A percentile compares a stretch with the other conserved stretches of the same genome.
These are phyloP conservation scores for Phacellophora camtschatica DNA, from an alignment of 30 jellyfish, hydroid and myxozoan genomes.

Conservation along the genomic window DNA sequence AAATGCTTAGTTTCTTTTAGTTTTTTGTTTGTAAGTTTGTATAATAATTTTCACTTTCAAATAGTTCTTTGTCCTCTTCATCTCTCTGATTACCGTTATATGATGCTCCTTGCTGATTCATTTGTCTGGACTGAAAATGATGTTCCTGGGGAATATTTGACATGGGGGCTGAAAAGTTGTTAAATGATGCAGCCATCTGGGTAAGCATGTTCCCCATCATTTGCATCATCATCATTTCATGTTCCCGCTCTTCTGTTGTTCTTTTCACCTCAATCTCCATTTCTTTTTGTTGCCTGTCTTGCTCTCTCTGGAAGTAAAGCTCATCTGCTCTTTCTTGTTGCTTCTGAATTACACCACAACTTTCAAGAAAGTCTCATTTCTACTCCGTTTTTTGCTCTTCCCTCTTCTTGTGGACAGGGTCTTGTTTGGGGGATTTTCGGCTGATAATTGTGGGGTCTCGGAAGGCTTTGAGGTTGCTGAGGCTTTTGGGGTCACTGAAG, in stretches of 20 bases:
- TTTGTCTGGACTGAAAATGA: too few relatives aligned
- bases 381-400: background rate
- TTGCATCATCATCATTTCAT: background rate
- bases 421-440: background rate
- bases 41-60: too few relatives aligned
- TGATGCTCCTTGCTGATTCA: too few relatives aligned
- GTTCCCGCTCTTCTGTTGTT: background rate
- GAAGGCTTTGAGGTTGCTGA: too few relatives aligned
- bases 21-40: too few relatives aligned
- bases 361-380: background rate
- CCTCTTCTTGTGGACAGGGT: background rate
- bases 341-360: background rate
- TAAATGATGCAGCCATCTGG: background rate
- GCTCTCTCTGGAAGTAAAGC: background rate
- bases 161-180: background rate
- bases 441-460: too few relatives aligned
- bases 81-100: too few relatives aligned
- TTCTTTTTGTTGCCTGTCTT: background rate
- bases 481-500: too few relatives aligned
- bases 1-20: too few relatives aligned
- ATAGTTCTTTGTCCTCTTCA: too few relatives aligned
- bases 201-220: background rate
- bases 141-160: too few relatives aligned
- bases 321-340: slow-evolving; percentile 11
- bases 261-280: background rate